phyloP scores from a whole-genome alignment of 2,797 vertebrate genomes.

The Sebastes vulpes region DNA sequence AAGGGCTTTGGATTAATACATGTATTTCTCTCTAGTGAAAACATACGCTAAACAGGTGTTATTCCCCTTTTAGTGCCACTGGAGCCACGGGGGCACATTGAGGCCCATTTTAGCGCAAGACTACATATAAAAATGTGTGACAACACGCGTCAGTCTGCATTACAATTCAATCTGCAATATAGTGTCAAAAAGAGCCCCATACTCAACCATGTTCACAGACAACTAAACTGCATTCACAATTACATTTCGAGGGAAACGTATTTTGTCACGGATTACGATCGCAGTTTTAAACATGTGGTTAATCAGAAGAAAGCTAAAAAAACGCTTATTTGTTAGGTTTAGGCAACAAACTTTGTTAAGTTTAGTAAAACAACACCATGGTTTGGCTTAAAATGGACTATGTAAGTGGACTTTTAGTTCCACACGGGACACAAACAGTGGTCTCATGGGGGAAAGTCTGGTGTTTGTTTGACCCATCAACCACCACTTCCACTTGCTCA shows the following conservation, averaged over 20 bases:
- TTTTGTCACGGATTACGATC: not conserved
- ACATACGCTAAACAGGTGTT: slow-evolving; percentile 19
- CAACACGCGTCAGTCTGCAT: not conserved
- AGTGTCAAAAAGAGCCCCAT: not conserved
- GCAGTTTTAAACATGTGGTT: not conserved
- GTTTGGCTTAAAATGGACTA: not conserved
- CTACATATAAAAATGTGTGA: not conserved
- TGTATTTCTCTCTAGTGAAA: slow-evolving; percentile 14
- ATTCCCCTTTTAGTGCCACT: not conserved
- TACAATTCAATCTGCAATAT: not conserved
- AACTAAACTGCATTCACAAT: not conserved
- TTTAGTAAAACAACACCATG: not conserved
- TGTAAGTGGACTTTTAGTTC: not conserved
- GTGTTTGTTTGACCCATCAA: too few relatives aligned
- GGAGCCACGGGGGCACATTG: not conserved
- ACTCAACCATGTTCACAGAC: not conserved
- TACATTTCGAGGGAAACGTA: not conserved
- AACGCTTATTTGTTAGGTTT: not conserved
- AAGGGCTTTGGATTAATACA: slow-evolving; percentile 13
- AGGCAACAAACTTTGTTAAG: too few relatives aligned
- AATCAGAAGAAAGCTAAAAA: not conserved
- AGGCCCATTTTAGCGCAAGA: not conserved
- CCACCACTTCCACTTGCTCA: too few relatives aligned
- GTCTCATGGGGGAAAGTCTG: too few relatives aligned
- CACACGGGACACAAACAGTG: not conserved